These are phyloP conservation scores for Bombus haemorrhoidalis DNA, from an alignment of 1,140 invertebrate genomes.

Conservation along the genomic window DNA sequence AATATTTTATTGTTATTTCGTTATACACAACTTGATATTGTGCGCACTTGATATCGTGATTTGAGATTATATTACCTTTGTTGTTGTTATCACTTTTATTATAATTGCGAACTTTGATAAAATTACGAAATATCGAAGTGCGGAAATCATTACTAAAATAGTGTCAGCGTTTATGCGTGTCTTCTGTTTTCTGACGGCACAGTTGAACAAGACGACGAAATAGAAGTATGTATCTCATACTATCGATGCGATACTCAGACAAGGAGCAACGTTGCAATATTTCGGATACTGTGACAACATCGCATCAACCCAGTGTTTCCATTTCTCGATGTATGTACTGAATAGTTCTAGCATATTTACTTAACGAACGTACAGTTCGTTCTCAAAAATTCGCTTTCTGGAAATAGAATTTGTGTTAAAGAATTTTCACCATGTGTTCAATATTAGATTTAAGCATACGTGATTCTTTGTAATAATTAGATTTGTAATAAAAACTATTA, in stretches of 20 bases:
- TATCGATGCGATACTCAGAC: neutral
- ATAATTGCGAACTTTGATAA: too few species aligned
- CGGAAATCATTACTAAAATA: neutral
- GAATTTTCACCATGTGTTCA: neutral
- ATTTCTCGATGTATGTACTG: neutral
- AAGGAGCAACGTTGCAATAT: slow-evolving; percentile 37
- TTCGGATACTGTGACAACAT: slow-evolving; percentile 41
- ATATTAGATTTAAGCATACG: neutral
- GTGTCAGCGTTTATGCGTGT: neutral
- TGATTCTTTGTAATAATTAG: neutral
- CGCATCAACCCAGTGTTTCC: slow-evolving; percentile 5
- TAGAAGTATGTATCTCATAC: neutral
- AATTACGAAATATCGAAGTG: neutral
- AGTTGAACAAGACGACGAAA: slow-evolving; percentile 4
- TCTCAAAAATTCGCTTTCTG: neutral
- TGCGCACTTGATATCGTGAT: neutral
- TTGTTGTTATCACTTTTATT: neutral
- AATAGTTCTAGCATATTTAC: slow-evolving; percentile 1
- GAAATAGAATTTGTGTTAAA: neutral
- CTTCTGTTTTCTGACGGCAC: neutral
- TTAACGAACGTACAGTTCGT: neutral
- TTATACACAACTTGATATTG: neutral
- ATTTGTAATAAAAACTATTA: neutral
- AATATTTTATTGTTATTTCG: neutral
- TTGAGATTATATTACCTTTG: neutral